Conservation (phyloP, 2,113 vertebrate species). For the Heptranchias perlo region DNA sequence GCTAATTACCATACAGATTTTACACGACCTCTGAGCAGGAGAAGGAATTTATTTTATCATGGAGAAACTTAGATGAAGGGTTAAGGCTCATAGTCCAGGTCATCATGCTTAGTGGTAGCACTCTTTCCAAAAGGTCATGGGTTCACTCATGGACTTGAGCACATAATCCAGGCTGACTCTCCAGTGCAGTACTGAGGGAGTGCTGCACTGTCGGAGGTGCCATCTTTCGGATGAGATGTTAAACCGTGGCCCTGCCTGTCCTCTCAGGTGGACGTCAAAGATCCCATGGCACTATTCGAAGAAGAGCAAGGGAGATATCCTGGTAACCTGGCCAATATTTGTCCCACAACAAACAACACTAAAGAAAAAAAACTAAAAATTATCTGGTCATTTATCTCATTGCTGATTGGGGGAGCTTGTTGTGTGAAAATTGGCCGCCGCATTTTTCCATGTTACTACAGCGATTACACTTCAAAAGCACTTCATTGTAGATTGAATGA, state of each 20-base stretch:
- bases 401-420: not conserved
- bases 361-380: not conserved
- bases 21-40: not conserved
- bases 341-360: not conserved
- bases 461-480: not conserved
- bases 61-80: not conserved
- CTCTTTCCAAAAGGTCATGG: not conserved
- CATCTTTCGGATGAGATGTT: not conserved
- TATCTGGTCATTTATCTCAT: not conserved
- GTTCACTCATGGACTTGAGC: not conserved
- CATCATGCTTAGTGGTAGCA: not conserved
- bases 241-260: not conserved
- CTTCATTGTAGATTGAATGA: not conserved
- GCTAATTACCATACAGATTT: not conserved
- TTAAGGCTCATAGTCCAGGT: not conserved
- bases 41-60: not conserved
- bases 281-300: no score
- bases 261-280: not conserved
- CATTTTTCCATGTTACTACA: not conserved
- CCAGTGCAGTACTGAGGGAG: not conserved
- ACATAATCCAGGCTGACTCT: not conserved
- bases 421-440: not conserved
- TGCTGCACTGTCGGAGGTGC: not conserved
- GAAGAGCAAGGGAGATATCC: no score
- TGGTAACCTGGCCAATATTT: not conserved